Conservation (phyloP, 1,140 invertebrate genomes). For the Drosophila mauritiana region DNA sequence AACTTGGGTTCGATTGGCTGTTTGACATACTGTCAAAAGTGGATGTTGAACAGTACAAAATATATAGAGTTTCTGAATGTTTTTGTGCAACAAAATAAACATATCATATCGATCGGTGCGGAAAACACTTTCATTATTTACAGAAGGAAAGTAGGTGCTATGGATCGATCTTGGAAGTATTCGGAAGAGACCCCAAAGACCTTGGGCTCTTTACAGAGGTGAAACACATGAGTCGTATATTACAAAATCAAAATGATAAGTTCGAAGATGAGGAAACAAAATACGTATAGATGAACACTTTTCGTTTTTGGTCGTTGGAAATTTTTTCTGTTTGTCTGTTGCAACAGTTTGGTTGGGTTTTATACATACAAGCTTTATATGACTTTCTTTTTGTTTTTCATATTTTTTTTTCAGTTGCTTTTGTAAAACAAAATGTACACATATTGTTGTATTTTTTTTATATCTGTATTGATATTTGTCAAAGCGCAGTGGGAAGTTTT, state of each 20-base stretch:
- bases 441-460: conserved; percentile 31
- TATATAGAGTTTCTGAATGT: conserved; percentile 38
- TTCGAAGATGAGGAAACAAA: conserved; percentile 44
- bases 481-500: conserved; percentile 85
- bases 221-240: conserved; percentile 22
- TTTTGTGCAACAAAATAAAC: conserved; percentile 48
- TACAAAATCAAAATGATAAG: conserved; percentile 38
- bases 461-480: conserved; percentile 65
- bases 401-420: conserved; percentile 35
- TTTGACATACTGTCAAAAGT: conserved; percentile 30
- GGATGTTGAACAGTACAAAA: conserved; percentile 32
- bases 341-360: conserved; percentile 45
- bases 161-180: conserved; percentile 44
- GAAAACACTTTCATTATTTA: conserved; percentile 43
- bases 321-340: conserved; percentile 56
- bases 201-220: conserved; percentile 1
- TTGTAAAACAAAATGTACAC: conserved; percentile 32
- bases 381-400: conserved; percentile 56
- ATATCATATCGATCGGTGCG: conserved; percentile 43
- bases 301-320: conserved; percentile 59
- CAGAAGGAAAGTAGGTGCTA: conserved; percentile 37
- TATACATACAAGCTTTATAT: conserved; percentile 79
- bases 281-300: conserved; percentile 41
- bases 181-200: conserved; percentile 10
- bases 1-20: conserved; percentile 25